These are phyloP conservation scores for Yponomeuta malinellus DNA, from an alignment of 2,888 invertebrate species.

Conservation along the genomic window DNA sequence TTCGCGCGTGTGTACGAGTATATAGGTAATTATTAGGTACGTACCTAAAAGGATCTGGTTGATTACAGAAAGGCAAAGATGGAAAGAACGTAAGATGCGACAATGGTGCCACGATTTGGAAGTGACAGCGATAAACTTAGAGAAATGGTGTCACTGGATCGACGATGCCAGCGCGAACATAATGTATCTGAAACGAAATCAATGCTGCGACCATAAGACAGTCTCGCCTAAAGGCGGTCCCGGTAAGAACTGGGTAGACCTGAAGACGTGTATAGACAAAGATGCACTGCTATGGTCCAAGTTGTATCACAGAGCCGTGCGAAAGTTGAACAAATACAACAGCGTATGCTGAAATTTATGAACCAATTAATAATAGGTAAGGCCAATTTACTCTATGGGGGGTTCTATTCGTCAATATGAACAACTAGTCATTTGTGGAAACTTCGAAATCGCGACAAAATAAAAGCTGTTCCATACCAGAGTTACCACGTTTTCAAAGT, in stretches of 20 bases:
- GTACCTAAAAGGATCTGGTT: background rate
- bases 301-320: constrained; percentile 31
- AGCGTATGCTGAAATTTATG: constrained; percentile 23
- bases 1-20: too few relatives aligned
- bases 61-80: constrained; percentile 26
- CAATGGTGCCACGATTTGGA: constrained; percentile 49
- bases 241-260: constrained; percentile 28
- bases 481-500: background rate
- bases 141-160: constrained; percentile 54
- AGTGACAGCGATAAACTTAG: constrained; percentile 40
- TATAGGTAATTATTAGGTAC: too few relatives aligned
- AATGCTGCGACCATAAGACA: background rate
- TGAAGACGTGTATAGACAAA: constrained; percentile 36
- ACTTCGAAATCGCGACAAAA: background rate
- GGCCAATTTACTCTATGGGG: background rate
- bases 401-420: too few relatives aligned
- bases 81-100: constrained; percentile 29
- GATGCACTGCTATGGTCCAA: constrained; percentile 43
- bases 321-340: constrained; percentile 30
- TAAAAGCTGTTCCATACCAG: too few relatives aligned
- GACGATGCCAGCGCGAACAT: constrained; percentile 35
- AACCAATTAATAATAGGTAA: too few relatives aligned
- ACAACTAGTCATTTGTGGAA: too few relatives aligned
- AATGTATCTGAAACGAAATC: constrained; percentile 28
- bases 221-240: too few relatives aligned